Percentiles rank a stretch among this genome's conserved stretches.
Conservation (phyloP, 2,888 invertebrate genomes). For the Chydorus sphaericus region DNA sequence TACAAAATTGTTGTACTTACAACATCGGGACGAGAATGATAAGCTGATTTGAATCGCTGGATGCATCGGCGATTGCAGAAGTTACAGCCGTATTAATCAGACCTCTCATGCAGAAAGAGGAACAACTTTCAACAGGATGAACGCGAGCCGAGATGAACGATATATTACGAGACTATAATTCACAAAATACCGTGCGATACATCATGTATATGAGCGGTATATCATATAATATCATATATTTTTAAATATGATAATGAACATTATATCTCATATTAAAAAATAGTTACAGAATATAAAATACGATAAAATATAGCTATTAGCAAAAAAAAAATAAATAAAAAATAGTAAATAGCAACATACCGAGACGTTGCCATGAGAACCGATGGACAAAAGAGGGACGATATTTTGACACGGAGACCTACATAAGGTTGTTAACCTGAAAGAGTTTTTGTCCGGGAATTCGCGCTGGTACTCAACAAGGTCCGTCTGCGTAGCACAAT, state of each 20-base stretch:
- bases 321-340: not conserved
- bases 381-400: constrained; percentile 2
- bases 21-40: constrained; percentile 82
- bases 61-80: constrained; percentile 42
- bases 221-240: too few species aligned
- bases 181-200: too few species aligned
- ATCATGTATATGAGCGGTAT: too few species aligned
- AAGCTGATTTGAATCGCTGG: constrained; percentile 48
- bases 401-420: not conserved
- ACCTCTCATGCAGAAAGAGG: constrained; percentile 70
- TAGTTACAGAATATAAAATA: not conserved
- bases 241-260: too few species aligned
- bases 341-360: not conserved
- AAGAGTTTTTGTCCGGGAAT: not conserved
- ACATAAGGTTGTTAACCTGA: not conserved
- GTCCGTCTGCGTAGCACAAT: not conserved
- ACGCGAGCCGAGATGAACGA: constrained; percentile 63
- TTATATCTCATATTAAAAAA: too few species aligned
- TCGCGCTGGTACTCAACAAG: not conserved
- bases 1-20: too few species aligned
- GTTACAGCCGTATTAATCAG: not conserved
- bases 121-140: constrained; percentile 76
- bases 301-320: not conserved
- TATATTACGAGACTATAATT: too few species aligned
- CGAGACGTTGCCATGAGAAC: not conserved